Conservation (phyloP, 2,888 invertebrate species). For the Noctua janthe region DNA sequence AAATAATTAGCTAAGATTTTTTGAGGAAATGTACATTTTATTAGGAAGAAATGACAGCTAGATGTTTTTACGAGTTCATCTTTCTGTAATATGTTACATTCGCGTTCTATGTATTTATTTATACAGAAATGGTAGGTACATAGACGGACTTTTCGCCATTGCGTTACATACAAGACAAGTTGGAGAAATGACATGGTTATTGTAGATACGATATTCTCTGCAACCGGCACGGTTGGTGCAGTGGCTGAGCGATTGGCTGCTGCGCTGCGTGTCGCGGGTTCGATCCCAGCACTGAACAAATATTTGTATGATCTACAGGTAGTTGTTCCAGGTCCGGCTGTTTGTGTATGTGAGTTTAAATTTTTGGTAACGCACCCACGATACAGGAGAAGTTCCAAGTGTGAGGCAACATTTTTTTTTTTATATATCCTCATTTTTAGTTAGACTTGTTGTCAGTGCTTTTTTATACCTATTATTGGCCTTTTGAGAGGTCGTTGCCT, state of each 20-base stretch:
- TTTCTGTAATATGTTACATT: background rate
- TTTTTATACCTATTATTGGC: no score
- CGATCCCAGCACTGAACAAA: no score
- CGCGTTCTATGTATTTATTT: background rate
- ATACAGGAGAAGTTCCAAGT: no score
- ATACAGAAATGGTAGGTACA: background rate
- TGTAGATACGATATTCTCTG: background rate
- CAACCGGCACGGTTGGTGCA: no score
- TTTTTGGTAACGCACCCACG: no score
- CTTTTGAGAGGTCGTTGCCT: background rate
- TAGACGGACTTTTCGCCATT: background rate
- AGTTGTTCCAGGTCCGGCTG: no score
- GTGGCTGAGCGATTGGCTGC: no score
- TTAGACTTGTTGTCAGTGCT: background rate
- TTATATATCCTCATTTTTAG: background rate
- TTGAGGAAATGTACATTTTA: conserved; percentile 39
- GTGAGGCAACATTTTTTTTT: no score
- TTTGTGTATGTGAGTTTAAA: no score
- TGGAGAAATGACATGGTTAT: background rate
- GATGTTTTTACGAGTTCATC: background rate
- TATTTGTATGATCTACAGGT: no score
- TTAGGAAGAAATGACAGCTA: conserved; percentile 39
- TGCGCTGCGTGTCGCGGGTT: no score
- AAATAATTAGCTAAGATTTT: conserved; percentile 47
- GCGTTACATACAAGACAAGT: background rate